These are phyloP conservation scores for Nothobranchius kuhntae DNA, from an alignment of 2,113 vertebrate species.

Conservation along the genomic window DNA sequence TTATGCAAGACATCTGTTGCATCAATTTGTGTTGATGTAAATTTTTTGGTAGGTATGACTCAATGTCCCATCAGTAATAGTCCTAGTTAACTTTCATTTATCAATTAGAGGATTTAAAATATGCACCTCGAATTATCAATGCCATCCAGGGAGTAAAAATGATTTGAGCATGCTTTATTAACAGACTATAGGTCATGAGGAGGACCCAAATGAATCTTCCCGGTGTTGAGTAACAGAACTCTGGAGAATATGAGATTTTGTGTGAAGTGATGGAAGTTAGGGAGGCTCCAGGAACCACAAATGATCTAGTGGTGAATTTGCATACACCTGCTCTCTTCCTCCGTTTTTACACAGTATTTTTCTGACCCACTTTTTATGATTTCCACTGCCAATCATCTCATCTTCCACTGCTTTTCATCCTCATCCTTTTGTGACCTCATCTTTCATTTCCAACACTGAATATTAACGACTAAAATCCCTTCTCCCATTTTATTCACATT, in stretches of 20 bases:
- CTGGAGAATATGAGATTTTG: slow-evolving; percentile 16
- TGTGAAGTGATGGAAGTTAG: slow-evolving; percentile 48
- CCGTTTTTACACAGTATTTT: slow-evolving; percentile 26
- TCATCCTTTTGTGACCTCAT: slow-evolving; percentile 28
- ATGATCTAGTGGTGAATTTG: slow-evolving; percentile 35
- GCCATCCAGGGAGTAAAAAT: slow-evolving; percentile 50
- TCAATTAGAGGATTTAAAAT: slow-evolving; percentile 73
- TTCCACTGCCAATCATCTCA: slow-evolving; percentile 51
- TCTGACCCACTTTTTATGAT: slow-evolving; percentile 36
- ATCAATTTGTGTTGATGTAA: slow-evolving; percentile 73
- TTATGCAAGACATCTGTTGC: slow-evolving; percentile 69
- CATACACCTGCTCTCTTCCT: slow-evolving; percentile 40
- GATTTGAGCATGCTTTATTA: slow-evolving; percentile 47
- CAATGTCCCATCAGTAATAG: slow-evolving; percentile 58
- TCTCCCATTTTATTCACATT: slow-evolving; percentile 17
- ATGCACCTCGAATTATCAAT: slow-evolving; percentile 63
- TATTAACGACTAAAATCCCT: slow-evolving; percentile 40
- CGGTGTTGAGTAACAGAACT: background rate
- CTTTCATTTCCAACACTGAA: slow-evolving; percentile 43
- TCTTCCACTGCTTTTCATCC: slow-evolving; percentile 41
- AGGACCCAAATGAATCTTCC: slow-evolving; percentile 5
- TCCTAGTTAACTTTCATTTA: slow-evolving; percentile 73
- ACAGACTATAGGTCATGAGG: slow-evolving; percentile 42
- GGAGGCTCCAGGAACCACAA: slow-evolving; percentile 17
- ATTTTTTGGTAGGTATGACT: slow-evolving; percentile 68